phyloP scores from a whole-genome alignment of 1,140 invertebrate species.

The Linepithema humile region DNA sequence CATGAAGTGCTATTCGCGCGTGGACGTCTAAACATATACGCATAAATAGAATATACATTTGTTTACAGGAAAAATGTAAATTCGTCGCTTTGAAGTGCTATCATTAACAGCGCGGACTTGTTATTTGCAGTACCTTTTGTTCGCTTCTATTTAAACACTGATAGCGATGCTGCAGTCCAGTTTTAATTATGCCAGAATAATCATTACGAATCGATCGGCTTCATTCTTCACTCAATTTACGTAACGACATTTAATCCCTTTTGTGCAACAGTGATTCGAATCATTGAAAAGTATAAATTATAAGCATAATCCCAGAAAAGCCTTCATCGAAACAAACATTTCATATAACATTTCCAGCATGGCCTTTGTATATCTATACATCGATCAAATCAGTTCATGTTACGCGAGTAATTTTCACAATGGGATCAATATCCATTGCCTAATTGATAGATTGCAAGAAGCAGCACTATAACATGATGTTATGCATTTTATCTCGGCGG shows the following conservation, averaged over 20 bases:
- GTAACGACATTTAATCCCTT: background rate
- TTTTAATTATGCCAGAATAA: constrained; percentile 16
- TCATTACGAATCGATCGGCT: background rate
- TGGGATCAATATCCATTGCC: constrained; percentile 29
- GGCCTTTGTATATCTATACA: background rate
- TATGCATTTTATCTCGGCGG: constrained; percentile 50
- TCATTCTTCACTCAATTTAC: background rate
- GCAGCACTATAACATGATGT: constrained; percentile 28
- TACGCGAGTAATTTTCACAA: constrained; percentile 53
- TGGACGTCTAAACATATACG: background rate
- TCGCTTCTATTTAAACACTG: constrained; percentile 13
- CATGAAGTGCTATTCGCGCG: too few species aligned
- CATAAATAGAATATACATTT: background rate
- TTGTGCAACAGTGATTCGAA: background rate
- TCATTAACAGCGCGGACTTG: background rate
- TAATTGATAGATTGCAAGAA: constrained; percentile 68
- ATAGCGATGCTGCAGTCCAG: background rate
- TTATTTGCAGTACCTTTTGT: constrained; percentile 13
- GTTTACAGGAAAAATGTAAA: constrained; percentile 37
- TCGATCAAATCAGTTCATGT: constrained; percentile 20
- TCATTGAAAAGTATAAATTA: background rate
- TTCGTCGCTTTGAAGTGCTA: background rate
- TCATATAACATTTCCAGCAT: background rate
- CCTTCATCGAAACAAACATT: background rate
- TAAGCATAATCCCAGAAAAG: background rate